These are phyloP conservation scores for Sphecodes monilicornis DNA, from an alignment of 2,888 invertebrate genomes.

Conservation along the genomic window DNA sequence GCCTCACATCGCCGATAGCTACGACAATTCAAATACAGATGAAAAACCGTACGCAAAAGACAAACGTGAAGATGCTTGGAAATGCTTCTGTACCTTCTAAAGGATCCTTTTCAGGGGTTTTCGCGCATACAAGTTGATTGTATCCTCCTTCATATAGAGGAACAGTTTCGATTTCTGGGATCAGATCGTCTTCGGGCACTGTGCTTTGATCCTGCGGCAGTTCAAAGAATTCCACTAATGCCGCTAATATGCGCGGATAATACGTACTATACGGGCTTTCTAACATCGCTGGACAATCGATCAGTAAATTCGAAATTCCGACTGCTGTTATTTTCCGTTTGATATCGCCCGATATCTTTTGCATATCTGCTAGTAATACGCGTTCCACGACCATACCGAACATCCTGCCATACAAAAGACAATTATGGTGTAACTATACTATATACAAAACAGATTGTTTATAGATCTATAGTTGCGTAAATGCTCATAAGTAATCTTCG, in stretches of 20 bases:
- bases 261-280: conserved; percentile 87
- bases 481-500: neutral
- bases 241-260: conserved; percentile 79
- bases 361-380: conserved; percentile 93
- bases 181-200: conserved; percentile 92
- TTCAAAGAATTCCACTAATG: conserved; percentile 94
- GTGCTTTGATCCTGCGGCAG: conserved; percentile 93
- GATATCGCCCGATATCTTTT: conserved; percentile 92
- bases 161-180: conserved; percentile 94
- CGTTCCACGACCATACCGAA: conserved; percentile 98
- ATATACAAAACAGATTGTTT: neutral
- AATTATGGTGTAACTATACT: conserved; percentile 7
- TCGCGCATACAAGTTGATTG: conserved; percentile 94
- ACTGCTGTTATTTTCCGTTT: conserved; percentile 97
- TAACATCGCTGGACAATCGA: conserved; percentile 90
- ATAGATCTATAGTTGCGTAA: neutral
- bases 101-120: conserved; percentile 90
- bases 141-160: conserved; percentile 95
- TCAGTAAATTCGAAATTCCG: conserved; percentile 94
- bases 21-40: conserved; percentile 42
- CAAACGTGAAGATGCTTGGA: conserved; percentile 12
- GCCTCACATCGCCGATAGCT: conserved; percentile 89
- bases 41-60: neutral
- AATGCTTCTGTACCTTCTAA: conserved; percentile 86
- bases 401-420: conserved; percentile 88